A percentile compares a stretch with the other conserved stretches of the same genome.
Evolutionary conservation across 2,888 invertebrate genomes (phyloP).

Genomic region (Acleris emargana): DNA sequence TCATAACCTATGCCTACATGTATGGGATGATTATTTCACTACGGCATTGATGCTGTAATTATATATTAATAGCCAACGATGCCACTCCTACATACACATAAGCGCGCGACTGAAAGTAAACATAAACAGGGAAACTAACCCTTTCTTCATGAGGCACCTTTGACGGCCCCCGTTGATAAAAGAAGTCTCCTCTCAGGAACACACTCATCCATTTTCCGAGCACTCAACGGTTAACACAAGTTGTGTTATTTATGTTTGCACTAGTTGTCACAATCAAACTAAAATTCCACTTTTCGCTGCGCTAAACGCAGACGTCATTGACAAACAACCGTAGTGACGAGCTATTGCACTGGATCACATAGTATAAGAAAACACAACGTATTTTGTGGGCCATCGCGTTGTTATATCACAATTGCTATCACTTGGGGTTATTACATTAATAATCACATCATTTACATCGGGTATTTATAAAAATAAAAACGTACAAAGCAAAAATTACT

Average conservation of each 20-base stretch:
- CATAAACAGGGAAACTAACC: conserved; percentile 81
- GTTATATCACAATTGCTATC: conserved; percentile 79
- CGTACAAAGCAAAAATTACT: conserved; percentile 80
- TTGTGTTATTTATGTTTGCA: conserved; percentile 75
- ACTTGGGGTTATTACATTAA: conserved; percentile 74
- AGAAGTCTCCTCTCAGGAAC: conserved; percentile 73
- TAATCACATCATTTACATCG: conserved; percentile 72
- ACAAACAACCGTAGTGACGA: conserved; percentile 83
- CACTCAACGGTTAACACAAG: conserved; percentile 77
- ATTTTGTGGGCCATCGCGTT: conserved; percentile 71
- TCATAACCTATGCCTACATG: conserved; percentile 64
- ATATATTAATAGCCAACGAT: conserved; percentile 50
- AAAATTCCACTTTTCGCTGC: conserved; percentile 82
- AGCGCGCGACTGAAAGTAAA: conserved; percentile 58
- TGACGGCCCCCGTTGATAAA: conserved; percentile 76
- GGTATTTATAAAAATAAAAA: conserved; percentile 81
- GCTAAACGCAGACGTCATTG: conserved; percentile 84
- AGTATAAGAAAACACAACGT: conserved; percentile 76
- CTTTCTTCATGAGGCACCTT: conserved; percentile 83
- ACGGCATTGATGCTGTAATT: conserved; percentile 51
- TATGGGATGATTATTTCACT: conserved; percentile 48
- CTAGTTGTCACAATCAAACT: conserved; percentile 82
- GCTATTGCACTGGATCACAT: conserved; percentile 79
- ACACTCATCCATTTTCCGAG: conserved; percentile 81
- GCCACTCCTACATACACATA: conserved; percentile 48